These are phyloP conservation scores for Danaus plexippus DNA, from an alignment of 1,140 invertebrate genomes.

Conservation along the genomic window DNA sequence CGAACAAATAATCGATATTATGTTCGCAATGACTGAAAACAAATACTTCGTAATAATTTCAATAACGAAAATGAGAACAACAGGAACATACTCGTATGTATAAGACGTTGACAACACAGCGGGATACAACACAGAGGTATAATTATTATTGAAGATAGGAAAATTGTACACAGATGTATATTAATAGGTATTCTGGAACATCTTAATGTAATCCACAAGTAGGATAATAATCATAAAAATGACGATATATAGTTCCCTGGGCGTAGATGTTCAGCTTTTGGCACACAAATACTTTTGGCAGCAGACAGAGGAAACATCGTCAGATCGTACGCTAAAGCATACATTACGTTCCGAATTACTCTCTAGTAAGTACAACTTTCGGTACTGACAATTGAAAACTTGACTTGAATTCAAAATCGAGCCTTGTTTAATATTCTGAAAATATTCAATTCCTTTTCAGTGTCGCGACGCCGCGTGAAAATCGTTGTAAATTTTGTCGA, in stretches of 20 bases:
- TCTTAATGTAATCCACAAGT: not conserved
- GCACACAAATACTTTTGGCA: slow-evolving; percentile 20
- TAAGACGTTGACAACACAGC: too few relatives aligned
- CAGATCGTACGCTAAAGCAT: slow-evolving; percentile 10
- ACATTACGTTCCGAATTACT: slow-evolving; percentile 15
- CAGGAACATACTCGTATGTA: too few relatives aligned
- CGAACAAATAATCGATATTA: too few relatives aligned
- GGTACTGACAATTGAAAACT: slow-evolving; percentile 18
- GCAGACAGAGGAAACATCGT: slow-evolving; percentile 11
- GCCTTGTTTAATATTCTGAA: slow-evolving; percentile 16
- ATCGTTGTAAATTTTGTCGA: not conserved
- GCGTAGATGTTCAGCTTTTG: slow-evolving; percentile 25
- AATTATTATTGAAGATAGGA: too few relatives aligned
- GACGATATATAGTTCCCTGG: slow-evolving; percentile 4
- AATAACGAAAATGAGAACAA: too few relatives aligned
- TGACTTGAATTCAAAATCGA: slow-evolving; percentile 16
- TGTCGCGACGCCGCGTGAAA: slow-evolving; percentile 1
- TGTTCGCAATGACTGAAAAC: too few relatives aligned
- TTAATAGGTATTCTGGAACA: too few relatives aligned
- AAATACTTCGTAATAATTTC: too few relatives aligned
- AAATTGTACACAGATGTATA: too few relatives aligned
- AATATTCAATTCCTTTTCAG: slow-evolving; percentile 14
- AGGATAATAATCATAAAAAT: slow-evolving; percentile 12
- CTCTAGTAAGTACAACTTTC: slow-evolving; percentile 13
- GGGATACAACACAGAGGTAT: too few relatives aligned